phyloP scores from a whole-genome alignment of 2,888 invertebrate genomes.

The Apocheima hispidaria region DNA sequence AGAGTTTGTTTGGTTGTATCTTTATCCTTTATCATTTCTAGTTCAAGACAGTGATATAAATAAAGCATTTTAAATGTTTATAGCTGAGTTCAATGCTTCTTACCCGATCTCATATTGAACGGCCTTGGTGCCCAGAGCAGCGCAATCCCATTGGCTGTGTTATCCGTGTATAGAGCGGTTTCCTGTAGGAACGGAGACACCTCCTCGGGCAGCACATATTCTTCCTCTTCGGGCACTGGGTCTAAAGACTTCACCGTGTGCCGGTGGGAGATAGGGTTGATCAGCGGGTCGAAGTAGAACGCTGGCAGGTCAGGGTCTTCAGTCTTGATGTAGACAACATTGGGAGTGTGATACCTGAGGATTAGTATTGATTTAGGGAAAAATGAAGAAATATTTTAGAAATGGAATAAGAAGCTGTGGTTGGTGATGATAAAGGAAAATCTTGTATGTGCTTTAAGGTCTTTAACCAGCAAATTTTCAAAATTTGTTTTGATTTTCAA shows the following conservation, averaged over 20 bases:
- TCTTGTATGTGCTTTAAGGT: no score
- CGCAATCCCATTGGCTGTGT: conserved; percentile 99
- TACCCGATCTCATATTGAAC: conserved; percentile 97
- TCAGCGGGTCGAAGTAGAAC: conserved; percentile 99
- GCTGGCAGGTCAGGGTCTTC: conserved; percentile 99
- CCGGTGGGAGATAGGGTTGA: conserved; percentile 99
- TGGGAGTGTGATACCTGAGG: conserved; percentile 98
- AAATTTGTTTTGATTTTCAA: no score
- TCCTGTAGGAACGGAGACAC: conserved; percentile 97
- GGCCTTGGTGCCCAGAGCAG: conserved; percentile 99
- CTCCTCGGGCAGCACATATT: conserved; percentile 95
- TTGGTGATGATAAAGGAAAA: no score
- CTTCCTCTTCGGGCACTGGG: conserved; percentile 96
- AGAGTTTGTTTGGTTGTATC: no score
- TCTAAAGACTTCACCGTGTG: conserved; percentile 94
- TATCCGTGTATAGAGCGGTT: conserved; percentile 98
- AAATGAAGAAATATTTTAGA: neutral
- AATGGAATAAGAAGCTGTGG: no score
- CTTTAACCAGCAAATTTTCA: no score
- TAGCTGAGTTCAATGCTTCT: no score
- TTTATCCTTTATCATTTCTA: no score
- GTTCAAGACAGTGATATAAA: no score
- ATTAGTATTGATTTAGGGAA: neutral
- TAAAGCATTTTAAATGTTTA: no score
- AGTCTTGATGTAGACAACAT: conserved; percentile 99